phyloP scores from a whole-genome alignment of 2,113 vertebrate species.

The Siphamia tubifer region DNA sequence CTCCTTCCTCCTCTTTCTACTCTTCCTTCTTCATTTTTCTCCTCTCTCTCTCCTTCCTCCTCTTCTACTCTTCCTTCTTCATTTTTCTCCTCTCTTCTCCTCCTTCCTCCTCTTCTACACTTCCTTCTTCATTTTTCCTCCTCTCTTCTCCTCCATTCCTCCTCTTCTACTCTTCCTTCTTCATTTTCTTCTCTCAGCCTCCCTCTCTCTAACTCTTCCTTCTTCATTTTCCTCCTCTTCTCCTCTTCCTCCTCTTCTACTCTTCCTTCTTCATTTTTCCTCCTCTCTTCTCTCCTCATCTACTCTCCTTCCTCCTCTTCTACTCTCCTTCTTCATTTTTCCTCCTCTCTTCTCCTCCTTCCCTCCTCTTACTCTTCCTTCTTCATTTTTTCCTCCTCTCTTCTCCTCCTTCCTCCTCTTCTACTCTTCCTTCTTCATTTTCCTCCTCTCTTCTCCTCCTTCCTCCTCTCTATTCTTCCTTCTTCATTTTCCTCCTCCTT shows the following conservation, averaged over 20 bases:
- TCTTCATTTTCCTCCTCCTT: no score
- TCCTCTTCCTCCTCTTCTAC: neutral
- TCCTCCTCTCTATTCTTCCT: neutral
- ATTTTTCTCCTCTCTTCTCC: no score
- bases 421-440: neutral
- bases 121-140: conserved; percentile 13
- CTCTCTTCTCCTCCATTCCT: neutral
- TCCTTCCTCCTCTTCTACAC: neutral
- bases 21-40: conserved; percentile 11
- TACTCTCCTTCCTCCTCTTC: neutral
- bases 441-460: conserved; percentile 14
- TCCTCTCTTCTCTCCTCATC: neutral
- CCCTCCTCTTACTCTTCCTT: no score
- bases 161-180: conserved; percentile 10
- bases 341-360: conserved; percentile 10
- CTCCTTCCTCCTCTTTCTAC: neutral
- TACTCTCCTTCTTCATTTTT: neutral
- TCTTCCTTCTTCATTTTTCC: conserved; percentile 19
- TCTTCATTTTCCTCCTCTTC: neutral
- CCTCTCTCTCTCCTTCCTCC: neutral
- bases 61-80: conserved; percentile 12
- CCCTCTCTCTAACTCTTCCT: conserved; percentile 15
- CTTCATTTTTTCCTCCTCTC: no score
- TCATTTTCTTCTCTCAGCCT: neutral
- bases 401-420: conserved; percentile 1